Evolutionary conservation across 92 coral and sea anemone genomes (phyloP).

Genomic region (Porites rus): DNA sequence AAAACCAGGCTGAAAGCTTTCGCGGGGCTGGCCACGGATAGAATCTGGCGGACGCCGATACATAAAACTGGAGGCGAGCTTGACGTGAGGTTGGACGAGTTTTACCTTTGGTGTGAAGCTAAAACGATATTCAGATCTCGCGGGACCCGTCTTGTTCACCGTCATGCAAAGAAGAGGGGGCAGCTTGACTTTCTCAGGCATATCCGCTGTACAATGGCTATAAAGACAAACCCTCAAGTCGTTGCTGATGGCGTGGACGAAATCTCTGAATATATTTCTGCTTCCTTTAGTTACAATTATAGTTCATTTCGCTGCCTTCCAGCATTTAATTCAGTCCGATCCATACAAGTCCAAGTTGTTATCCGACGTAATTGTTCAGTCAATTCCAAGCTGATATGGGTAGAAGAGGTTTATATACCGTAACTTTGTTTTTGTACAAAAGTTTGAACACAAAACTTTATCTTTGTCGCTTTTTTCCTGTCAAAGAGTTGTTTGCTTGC

Average conservation of each 20-base stretch:
- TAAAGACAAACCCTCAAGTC: background rate
- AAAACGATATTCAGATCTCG: conserved; percentile 76
- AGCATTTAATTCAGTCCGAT: too few species aligned
- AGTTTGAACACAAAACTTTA: too few species aligned
- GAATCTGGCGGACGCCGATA: conserved; percentile 81
- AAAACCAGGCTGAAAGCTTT: conserved; percentile 74
- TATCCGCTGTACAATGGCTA: background rate
- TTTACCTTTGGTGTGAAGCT: conserved; percentile 87
- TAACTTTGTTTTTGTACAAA: too few species aligned
- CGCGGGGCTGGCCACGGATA: conserved; percentile 78
- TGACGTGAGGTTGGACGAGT: conserved; percentile 76
- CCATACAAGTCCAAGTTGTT: too few species aligned
- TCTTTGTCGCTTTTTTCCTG: too few species aligned
- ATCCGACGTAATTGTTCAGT: too few species aligned
- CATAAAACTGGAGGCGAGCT: conserved; percentile 93
- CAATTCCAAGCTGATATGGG: too few species aligned
- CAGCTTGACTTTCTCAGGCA: conserved; percentile 61
- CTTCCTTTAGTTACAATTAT: too few species aligned
- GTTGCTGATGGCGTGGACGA: background rate
- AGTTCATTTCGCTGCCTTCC: too few species aligned
- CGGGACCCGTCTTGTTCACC: conserved; percentile 50
- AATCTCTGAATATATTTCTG: background rate
- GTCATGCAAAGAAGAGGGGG: conserved; percentile 89
- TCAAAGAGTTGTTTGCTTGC: background rate
- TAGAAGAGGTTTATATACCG: too few species aligned